phyloP scores from a whole-genome alignment of 2,888 invertebrate genomes.

The Andricus quercusramuli region DNA sequence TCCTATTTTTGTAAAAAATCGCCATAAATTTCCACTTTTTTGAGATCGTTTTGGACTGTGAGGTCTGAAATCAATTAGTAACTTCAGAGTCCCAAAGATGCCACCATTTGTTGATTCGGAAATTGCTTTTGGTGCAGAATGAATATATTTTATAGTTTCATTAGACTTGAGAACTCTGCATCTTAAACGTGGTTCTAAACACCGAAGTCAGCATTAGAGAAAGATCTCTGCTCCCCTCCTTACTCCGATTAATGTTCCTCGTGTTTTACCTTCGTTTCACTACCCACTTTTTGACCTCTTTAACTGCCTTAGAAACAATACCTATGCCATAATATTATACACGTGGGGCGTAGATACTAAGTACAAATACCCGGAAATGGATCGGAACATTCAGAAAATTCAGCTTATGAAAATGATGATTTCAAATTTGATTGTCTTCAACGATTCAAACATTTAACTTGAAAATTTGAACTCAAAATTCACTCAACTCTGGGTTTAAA shows the following conservation, averaged over 20 bases:
- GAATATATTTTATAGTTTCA: slow-evolving; percentile 26
- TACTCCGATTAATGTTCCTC: slow-evolving; percentile 26
- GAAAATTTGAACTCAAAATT: too few relatives aligned
- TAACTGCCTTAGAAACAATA: slow-evolving; percentile 24
- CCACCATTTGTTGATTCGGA: neutral
- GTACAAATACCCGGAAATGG: neutral
- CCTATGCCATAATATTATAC: slow-evolving; percentile 7
- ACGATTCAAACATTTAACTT: too few relatives aligned
- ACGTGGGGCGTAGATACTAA: neutral
- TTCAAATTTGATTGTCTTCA: too few relatives aligned
- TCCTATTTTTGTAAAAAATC: too few relatives aligned
- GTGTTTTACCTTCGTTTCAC: slow-evolving; percentile 38
- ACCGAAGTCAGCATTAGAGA: slow-evolving; percentile 22
- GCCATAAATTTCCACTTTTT: too few relatives aligned
- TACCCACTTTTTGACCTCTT: slow-evolving; percentile 35
- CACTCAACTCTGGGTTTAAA: too few relatives aligned
- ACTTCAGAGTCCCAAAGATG: too few relatives aligned
- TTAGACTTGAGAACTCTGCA: slow-evolving; percentile 24
- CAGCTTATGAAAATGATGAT: neutral
- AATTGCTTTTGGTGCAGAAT: slow-evolving; percentile 5
- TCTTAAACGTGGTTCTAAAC: slow-evolving; percentile 31
- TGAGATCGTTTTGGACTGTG: too few relatives aligned
- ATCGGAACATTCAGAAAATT: neutral
- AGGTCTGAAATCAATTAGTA: too few relatives aligned
- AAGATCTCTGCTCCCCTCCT: slow-evolving; percentile 32